Base-by-base conservation (phyloP, 1,140 invertebrate species). In the Ceratoteleas bidentatus region DNA sequence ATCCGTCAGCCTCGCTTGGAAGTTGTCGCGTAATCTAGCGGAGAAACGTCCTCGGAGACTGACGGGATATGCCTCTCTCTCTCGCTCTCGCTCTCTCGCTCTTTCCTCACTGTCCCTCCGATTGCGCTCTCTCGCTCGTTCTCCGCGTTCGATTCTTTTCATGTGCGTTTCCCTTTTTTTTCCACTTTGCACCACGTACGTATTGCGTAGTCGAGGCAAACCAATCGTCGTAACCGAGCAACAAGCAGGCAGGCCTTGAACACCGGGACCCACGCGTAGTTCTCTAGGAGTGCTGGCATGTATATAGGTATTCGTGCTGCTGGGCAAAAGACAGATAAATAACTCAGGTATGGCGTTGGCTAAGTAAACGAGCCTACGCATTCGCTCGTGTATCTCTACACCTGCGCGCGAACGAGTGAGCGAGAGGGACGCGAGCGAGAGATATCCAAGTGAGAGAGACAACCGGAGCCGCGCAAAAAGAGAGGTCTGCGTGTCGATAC, bases 281-380 rank as follows among this genome's bases (percentile, higher is more conserved):
- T 84, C 76, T 84, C 83, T 84, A 84, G 83, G 83, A 81, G 83
- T 84, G 79, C 79, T 81, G 83, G 83, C 83, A 84, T 84, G 83
- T 87, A 85, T 87, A 87, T 86, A 87, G 86, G 85, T 87, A 88
- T 88, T 88, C 81, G 87, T 83, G 88, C 88, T 90, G 88, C 86
- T 80, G 86, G 86, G 84, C 86, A 89, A 90, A 90, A 91, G 89
- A 88, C 86, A 88, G 88, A 90, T 89, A 90, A 91, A 90, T 90
- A 91, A 90, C 87, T 90, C 86, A 87, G 86, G 75, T 89, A 91
- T 88, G 88, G 89, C 86, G 87, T 90, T 89, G 88, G 88, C 86
- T 90, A 90, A 90, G 88, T 91, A 90, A 90, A 90, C 84, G 86
- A 90, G 86, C 85, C 87, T 87, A 89, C 88, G 87, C 87, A 88